Percentiles rank a stretch among this genome's conserved stretches.
Evolutionary conservation across 2,888 invertebrate genomes (phyloP).

Genomic region (Dynastes hyllus): DNA sequence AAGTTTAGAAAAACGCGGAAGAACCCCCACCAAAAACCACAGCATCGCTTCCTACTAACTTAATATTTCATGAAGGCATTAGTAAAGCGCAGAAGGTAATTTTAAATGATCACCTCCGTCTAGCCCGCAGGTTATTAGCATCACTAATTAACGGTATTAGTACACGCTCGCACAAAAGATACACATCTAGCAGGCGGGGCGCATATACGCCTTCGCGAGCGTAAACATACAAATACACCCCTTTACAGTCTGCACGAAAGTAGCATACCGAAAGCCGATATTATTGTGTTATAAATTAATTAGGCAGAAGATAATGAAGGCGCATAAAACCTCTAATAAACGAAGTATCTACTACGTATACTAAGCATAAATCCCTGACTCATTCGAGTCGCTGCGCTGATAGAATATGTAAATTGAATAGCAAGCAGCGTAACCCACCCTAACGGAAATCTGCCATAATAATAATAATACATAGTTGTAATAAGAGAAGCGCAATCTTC

Average conservation of each 20-base stretch:
- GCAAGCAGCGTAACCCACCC: no score
- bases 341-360: not conserved
- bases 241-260: not conserved
- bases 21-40: no score
- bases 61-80: constrained; percentile 34
- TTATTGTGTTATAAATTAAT: constrained; percentile 43
- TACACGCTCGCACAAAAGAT: not conserved
- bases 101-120: constrained; percentile 35
- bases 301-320: constrained; percentile 39
- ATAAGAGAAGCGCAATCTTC: no score
- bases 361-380: constrained; percentile 19
- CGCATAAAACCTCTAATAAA: constrained; percentile 28
- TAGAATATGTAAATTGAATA: constrained; percentile 18
- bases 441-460: no score
- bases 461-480: no score
- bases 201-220: not conserved
- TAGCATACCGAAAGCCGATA: constrained; percentile 15
- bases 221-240: not conserved
- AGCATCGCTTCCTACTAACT: not conserved
- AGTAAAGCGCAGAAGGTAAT: constrained; percentile 30
- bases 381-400: not conserved
- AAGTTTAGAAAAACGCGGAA: not conserved
- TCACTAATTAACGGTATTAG: constrained; percentile 39
- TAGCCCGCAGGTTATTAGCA: constrained; percentile 33
- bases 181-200: not conserved